Evolutionary conservation across 37 sponge, comb jelly and placozoan genomes (phyloP).

Genomic region (Aplysina aerophoba): DNA sequence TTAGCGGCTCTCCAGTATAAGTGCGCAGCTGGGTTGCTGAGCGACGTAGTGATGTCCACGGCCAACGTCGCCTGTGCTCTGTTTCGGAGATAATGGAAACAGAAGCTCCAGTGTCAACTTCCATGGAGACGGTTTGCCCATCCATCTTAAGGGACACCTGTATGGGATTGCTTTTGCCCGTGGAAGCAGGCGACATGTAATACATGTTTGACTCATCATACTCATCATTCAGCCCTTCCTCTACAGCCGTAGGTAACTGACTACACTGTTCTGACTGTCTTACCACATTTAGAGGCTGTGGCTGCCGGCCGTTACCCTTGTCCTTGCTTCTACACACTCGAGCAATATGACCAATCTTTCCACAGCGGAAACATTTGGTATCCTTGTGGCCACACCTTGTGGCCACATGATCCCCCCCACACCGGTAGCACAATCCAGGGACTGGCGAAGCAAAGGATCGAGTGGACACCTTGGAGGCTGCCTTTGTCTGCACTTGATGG

Average conservation of each 20-base stretch:
- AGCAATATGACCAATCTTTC: conserved; percentile 34
- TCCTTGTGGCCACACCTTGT: conserved; percentile 15
- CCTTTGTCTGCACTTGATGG: no score
- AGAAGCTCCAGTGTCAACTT: conserved; percentile 46
- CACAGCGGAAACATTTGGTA: conserved; percentile 9
- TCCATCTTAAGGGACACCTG: background rate
- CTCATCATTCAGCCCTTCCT: background rate
- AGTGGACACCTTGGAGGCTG: no score
- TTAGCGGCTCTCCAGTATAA: no score
- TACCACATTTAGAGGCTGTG: no score
- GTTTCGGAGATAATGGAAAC: conserved; percentile 24
- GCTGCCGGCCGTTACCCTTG: no score
- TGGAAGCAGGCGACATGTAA: background rate
- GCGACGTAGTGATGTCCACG: background rate
- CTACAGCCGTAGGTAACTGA: no score
- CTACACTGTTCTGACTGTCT: no score
- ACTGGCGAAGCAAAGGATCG: no score
- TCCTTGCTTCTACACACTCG: conserved; percentile 17
- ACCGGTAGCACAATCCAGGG: background rate
- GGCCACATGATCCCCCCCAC: conserved; percentile 34
- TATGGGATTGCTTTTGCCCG: conserved; percentile 15
- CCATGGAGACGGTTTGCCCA: conserved; percentile 28
- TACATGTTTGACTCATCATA: background rate
- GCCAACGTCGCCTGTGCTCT: background rate
- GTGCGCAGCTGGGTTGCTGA: background rate